Conservation (phyloP, 1,140 invertebrate species). For the Gyrodactylus bullatarudis region DNA sequence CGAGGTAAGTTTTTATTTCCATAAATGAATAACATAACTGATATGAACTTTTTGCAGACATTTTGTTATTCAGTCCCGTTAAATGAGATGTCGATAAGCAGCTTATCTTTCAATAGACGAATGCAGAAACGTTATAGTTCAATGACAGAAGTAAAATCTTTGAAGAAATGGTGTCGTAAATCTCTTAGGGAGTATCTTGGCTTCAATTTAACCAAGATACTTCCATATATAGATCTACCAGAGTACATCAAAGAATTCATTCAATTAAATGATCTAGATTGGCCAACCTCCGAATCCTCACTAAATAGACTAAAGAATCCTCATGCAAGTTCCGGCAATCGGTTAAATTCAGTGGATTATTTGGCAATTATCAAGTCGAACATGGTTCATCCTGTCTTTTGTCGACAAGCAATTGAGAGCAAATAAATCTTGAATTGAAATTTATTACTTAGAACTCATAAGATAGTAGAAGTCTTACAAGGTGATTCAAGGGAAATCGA, state of each 20-base stretch:
- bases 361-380: neutral
- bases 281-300: neutral
- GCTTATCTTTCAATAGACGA: neutral
- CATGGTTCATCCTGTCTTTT: neutral
- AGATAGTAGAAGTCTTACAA: too few species aligned
- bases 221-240: constrained; percentile 6
- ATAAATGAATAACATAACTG: too few species aligned
- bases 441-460: too few species aligned
- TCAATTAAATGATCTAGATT: constrained; percentile 7
- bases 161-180: constrained; percentile 8
- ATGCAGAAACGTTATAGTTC: neutral
- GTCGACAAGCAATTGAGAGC: neutral
- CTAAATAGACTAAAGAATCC: neutral
- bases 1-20: too few species aligned
- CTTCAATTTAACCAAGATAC: constrained; percentile 7
- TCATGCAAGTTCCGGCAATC: neutral
- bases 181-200: constrained; percentile 8
- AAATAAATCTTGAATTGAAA: too few species aligned
- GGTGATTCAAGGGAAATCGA: too few species aligned
- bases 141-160: constrained; percentile 5
- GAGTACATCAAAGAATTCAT: constrained; percentile 7
- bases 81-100: neutral
- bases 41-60: too few species aligned
- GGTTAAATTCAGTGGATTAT: neutral
- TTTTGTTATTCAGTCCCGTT: constrained; percentile 11